Conservation (phyloP, 2,797 vertebrate genomes). For the Bradypus variegatus region DNA sequence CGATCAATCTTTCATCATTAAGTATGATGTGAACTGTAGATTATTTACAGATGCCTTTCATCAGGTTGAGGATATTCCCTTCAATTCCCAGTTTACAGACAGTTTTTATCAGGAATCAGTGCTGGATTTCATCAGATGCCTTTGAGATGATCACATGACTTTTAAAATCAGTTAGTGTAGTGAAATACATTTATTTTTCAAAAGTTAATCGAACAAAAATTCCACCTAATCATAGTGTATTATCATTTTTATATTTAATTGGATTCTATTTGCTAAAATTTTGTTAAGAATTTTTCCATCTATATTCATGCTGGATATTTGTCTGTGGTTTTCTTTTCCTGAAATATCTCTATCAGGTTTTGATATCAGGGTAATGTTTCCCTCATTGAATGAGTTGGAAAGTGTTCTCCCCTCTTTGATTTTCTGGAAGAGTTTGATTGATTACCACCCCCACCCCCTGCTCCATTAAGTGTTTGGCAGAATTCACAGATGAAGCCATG, state of each 20-base stretch:
- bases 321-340: neutral
- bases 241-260: neutral
- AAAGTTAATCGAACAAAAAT: neutral
- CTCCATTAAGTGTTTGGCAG: neutral
- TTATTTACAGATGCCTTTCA: neutral
- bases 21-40: neutral
- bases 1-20: neutral
- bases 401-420: neutral
- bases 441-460: no score
- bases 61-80: neutral
- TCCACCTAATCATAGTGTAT: neutral
- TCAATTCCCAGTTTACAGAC: neutral
- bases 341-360: neutral
- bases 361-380: neutral
- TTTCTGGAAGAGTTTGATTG: neutral
- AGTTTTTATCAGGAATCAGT: neutral
- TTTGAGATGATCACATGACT: neutral
- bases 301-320: neutral
- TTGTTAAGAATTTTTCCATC: neutral
- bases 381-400: no score
- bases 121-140: neutral
- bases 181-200: neutral
- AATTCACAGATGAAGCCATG: neutral
- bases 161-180: no score
- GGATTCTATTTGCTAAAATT: neutral